Base-by-base conservation (phyloP, 2,888 invertebrate genomes). In the Tetramorium bicarinatum region DNA sequence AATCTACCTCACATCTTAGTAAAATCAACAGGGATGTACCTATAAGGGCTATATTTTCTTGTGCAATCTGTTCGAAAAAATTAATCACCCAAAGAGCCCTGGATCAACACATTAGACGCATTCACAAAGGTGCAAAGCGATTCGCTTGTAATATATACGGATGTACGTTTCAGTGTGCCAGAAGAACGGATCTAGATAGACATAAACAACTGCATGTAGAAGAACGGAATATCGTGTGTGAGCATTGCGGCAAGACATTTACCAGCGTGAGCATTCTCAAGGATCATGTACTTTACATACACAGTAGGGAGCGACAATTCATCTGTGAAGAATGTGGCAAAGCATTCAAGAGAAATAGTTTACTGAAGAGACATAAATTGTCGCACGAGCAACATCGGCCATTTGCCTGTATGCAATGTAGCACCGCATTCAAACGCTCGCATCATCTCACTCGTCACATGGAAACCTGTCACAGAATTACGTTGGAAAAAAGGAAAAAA, bases 161-260 rank as follows among this genome's bases (percentile, higher is more conserved):
- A 8, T 94, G 95, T 72, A 84, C 89, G 9, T 94, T 94, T 87
- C 92, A 93, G 82, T 94, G 93, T 21, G 89, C 92, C 3, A 93
- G 92, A 77, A 93, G 91, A 83, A 92, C 93, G 8, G 94, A 95
- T 82, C 89, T 94, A 44, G 91, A 91, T 34, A 90, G 94, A 25
- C 95, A 95, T 77, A 88, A 91, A 52, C 92, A 93, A n/a, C 87
- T 94, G 38, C 95, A 95, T 84, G 90, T 94, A 21, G 92, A 92
- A 69, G 91, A 93, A 62, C 87, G 93, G 41, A 93, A 93, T 61
- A 90, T 93, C 59, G 90, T 94, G 7, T 95, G 95, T 76, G 94
- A 94, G 83, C 93, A 95, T 62, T 95, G 95, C 79, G 95, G 94
- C 44, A 94, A 94, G 85, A 92, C 92, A 11, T 95, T 94, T 82